Percentiles rank a stretch among this genome's conserved stretches.
Evolutionary conservation across 2,113 vertebrate species (phyloP).

Genomic region (Hippocampus zosterae): DNA sequence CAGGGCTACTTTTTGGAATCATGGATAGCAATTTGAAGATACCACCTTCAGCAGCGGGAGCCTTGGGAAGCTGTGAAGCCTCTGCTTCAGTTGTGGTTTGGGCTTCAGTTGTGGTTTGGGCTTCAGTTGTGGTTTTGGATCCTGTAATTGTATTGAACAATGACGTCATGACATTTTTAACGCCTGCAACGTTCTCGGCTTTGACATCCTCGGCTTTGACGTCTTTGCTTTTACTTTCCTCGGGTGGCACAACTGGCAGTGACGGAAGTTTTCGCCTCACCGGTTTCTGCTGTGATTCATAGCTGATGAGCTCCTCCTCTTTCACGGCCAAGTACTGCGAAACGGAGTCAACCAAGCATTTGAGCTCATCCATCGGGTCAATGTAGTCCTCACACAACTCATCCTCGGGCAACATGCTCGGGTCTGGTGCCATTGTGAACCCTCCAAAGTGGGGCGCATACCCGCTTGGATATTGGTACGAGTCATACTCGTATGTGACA

Average conservation of each 20-base stretch:
- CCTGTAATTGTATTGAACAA: constrained; percentile 79
- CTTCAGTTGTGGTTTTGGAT: constrained; percentile 69
- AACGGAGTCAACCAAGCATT: constrained; percentile 87
- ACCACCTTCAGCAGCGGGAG: constrained; percentile 64
- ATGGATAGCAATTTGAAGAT: constrained; percentile 69
- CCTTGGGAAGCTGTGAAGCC: constrained; percentile 38
- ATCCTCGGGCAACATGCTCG: constrained; percentile 66
- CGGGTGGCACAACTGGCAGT: constrained; percentile 38
- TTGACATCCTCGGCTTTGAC: constrained; percentile 24
- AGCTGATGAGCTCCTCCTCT: constrained; percentile 90
- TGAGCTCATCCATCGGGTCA: constrained; percentile 85
- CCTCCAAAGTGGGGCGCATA: constrained; percentile 20
- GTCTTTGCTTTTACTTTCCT: constrained; percentile 18
- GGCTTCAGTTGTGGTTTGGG: constrained; percentile 70
- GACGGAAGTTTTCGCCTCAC: constrained; percentile 60
- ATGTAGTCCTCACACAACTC: constrained; percentile 74
- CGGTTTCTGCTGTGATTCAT: constrained; percentile 73
- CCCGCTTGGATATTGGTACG: constrained; percentile 46
- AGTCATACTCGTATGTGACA: constrained; percentile 59
- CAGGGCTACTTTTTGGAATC: constrained; percentile 58
- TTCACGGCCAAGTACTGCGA: constrained; percentile 92
- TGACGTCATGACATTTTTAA: constrained; percentile 83
- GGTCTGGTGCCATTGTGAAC: constrained; percentile 50
- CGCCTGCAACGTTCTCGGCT: constrained; percentile 51
- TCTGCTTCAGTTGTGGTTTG: constrained; percentile 64